phyloP scores from a whole-genome alignment of 2,797 vertebrate genomes.

The Sebastes vulpes region DNA sequence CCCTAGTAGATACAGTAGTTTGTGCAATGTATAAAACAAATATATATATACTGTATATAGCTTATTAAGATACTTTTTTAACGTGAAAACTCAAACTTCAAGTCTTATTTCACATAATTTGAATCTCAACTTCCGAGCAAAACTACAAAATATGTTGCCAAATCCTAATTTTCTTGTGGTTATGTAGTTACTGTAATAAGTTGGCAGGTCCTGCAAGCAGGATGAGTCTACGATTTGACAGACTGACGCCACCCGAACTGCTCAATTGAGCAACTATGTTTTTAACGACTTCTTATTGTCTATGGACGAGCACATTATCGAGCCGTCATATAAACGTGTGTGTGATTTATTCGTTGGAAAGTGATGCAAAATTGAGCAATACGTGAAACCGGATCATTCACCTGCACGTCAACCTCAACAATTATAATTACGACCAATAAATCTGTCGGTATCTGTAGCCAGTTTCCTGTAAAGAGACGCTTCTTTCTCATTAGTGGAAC shows the following conservation, averaged over 20 bases:
- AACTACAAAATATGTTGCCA: neutral
- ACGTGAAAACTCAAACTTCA: neutral
- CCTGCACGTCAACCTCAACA: neutral
- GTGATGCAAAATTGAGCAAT: neutral
- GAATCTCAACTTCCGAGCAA: neutral
- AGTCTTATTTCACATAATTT: neutral
- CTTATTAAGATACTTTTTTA: too few relatives aligned
- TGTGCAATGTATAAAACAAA: neutral
- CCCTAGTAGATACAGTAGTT: too few relatives aligned
- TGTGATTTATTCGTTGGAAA: slow-evolving; percentile 15
- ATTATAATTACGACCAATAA: neutral
- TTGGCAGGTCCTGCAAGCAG: neutral
- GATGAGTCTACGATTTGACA: neutral
- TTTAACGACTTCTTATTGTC: neutral
- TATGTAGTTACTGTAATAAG: neutral
- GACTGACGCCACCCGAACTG: neutral
- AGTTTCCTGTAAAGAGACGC: neutral
- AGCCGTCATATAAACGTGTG: neutral
- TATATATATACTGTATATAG: too few relatives aligned
- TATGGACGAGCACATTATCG: neutral
- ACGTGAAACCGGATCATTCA: neutral
- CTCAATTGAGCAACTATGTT: neutral
- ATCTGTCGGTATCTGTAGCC: neutral
- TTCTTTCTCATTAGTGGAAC: slow-evolving; percentile 19
- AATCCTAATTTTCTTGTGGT: neutral